Percentiles rank a stretch among this genome's conserved stretches.
Conservation (phyloP, 2,888 invertebrate species). For the Leptarthrus brevirostris region DNA sequence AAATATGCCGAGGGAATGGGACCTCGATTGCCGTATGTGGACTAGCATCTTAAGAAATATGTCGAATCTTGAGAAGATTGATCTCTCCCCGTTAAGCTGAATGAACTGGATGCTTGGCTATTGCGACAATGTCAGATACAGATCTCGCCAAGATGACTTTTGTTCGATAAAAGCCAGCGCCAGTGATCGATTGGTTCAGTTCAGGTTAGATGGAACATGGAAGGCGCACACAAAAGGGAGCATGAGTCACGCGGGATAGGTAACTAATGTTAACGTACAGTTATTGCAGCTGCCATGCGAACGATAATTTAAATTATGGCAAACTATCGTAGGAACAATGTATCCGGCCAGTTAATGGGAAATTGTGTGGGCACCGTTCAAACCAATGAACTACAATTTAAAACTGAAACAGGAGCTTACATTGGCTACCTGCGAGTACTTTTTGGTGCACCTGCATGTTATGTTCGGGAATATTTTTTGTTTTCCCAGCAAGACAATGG, state of each 20-base stretch:
- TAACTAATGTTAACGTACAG: neutral
- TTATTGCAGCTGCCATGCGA: neutral
- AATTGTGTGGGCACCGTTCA: neutral
- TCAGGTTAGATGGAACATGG: no score
- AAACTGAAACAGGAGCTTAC: neutral
- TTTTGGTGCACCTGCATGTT: neutral
- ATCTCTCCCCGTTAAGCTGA: neutral
- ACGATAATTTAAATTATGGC: constrained; percentile 3
- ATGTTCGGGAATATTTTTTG: no score
- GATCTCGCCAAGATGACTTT: neutral
- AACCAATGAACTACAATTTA: neutral
- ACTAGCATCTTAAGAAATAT: neutral
- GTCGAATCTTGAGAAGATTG: neutral
- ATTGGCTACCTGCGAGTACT: neutral
- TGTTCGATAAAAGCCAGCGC: neutral
- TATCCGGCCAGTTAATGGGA: neutral
- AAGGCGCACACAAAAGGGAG: neutral
- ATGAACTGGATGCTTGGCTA: neutral
- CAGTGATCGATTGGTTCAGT: neutral
- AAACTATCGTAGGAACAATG: neutral
- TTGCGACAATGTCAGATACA: neutral
- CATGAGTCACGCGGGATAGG: neutral
- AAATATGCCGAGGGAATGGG: neutral
- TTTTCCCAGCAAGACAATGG: no score
- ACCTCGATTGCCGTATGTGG: constrained; percentile 4